Conservation (phyloP, 2,888 invertebrate genomes). For the Drosophila limbata region DNA sequence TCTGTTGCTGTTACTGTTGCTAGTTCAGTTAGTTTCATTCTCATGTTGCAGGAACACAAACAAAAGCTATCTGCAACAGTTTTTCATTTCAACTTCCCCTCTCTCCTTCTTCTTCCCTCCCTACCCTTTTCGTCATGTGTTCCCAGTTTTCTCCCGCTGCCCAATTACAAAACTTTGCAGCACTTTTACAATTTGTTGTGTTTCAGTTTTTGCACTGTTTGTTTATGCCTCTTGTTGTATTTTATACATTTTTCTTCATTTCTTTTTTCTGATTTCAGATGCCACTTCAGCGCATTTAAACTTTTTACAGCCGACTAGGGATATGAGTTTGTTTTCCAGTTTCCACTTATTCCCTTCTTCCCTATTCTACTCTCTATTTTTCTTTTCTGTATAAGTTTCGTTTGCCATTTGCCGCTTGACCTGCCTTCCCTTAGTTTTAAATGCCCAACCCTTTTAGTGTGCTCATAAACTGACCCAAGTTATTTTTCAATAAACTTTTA, state of each 20-base stretch:
- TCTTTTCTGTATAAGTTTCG: conserved; percentile 4
- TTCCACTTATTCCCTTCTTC: neutral
- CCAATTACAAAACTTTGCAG: conserved; percentile 54
- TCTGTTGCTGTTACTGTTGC: conserved; percentile 4
- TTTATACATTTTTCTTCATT: conserved; percentile 13
- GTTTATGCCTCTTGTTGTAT: conserved; percentile 34
- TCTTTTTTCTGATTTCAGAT: conserved; percentile 11
- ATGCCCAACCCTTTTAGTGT: conserved; percentile 23
- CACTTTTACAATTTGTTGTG: conserved; percentile 48
- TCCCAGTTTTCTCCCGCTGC: conserved; percentile 10
- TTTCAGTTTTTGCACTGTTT: conserved; percentile 43
- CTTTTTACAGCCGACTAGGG: conserved; percentile 61
- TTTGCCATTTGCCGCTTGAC: conserved; percentile 26
- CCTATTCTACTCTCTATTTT: neutral
- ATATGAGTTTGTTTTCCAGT: conserved; percentile 33
- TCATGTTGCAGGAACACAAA: conserved; percentile 22
- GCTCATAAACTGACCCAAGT: conserved; percentile 28
- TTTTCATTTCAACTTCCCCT: conserved; percentile 20
- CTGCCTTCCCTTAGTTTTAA: conserved; percentile 8
- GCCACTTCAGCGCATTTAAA: conserved; percentile 51
- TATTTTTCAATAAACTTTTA: conserved; percentile 38
- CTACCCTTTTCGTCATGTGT: neutral
- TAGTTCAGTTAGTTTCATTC: conserved; percentile 21
- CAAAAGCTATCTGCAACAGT: conserved; percentile 36
- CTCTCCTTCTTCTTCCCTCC: neutral